These are phyloP conservation scores for Marmota monax DNA, from an alignment of 2,113 vertebrate species.

Conservation along the genomic window DNA sequence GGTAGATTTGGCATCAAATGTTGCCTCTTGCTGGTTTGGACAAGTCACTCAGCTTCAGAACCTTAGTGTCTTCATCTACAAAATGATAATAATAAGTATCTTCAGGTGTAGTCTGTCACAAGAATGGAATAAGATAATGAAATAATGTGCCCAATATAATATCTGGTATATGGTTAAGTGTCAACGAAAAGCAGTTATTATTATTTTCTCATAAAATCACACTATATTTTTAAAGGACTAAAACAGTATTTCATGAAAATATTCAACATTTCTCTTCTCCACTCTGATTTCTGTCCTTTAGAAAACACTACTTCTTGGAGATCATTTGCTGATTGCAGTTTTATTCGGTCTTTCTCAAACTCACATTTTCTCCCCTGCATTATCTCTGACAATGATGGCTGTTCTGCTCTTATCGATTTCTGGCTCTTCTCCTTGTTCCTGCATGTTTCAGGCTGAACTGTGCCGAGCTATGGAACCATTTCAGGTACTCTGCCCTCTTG, in stretches of 20 bases:
- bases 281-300: constrained; percentile 3
- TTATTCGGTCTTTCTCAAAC: not conserved
- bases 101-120: not conserved
- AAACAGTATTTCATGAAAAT: constrained; percentile 11
- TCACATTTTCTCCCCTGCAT: not conserved
- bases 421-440: not conserved
- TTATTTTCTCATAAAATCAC: constrained; percentile 32
- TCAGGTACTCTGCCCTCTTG: not conserved
- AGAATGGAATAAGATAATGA: constrained; percentile 6
- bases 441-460: not conserved
- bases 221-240: constrained; percentile 25
- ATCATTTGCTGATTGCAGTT: not conserved
- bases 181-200: not conserved
- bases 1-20: not conserved
- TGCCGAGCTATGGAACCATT: constrained; percentile 5
- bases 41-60: not conserved
- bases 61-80: not conserved
- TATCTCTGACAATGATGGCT: not conserved
- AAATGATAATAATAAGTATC: not conserved
- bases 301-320: constrained; percentile 9
- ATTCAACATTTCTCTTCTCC: not conserved
- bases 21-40: not conserved
- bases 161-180: not conserved
- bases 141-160: not conserved
- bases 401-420: not conserved